phyloP scores from a whole-genome alignment of 1,140 invertebrate species.

The Gryllus bimaculatus region DNA sequence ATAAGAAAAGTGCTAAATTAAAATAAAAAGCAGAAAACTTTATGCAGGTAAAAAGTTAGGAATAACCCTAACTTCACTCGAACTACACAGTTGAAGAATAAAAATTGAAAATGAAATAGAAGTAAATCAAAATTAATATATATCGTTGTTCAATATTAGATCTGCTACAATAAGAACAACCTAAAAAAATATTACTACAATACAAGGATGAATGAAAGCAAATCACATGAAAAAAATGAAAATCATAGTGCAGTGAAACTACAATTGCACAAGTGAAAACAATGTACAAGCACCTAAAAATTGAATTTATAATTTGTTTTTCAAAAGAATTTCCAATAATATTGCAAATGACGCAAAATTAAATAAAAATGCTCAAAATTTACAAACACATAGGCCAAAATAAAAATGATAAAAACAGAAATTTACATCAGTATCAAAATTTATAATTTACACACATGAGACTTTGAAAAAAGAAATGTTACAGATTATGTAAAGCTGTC shows the following conservation, averaged over 20 bases:
- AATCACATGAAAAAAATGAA: neutral
- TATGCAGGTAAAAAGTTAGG: neutral
- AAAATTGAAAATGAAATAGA: neutral
- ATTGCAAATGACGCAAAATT: too few relatives aligned
- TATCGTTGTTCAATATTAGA: neutral
- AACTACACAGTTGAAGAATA: neutral
- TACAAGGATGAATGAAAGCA: neutral
- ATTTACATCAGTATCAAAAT: neutral
- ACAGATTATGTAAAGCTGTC: neutral
- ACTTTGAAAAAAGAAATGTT: neutral
- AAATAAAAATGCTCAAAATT: too few relatives aligned
- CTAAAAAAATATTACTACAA: neutral
- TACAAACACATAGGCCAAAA: neutral
- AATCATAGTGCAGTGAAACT: neutral
- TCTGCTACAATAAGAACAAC: neutral
- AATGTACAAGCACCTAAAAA: neutral
- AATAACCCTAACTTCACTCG: neutral
- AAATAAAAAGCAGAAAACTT: neutral
- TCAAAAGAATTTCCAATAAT: neutral
- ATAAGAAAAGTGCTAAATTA: neutral
- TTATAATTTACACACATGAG: neutral
- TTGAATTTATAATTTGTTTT: neutral
- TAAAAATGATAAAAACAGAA: neutral
- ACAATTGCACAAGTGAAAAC: neutral
- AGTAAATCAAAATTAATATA: neutral